phyloP scores from a whole-genome alignment of 1,140 invertebrate species.

The Sweltsa coloradensis region DNA sequence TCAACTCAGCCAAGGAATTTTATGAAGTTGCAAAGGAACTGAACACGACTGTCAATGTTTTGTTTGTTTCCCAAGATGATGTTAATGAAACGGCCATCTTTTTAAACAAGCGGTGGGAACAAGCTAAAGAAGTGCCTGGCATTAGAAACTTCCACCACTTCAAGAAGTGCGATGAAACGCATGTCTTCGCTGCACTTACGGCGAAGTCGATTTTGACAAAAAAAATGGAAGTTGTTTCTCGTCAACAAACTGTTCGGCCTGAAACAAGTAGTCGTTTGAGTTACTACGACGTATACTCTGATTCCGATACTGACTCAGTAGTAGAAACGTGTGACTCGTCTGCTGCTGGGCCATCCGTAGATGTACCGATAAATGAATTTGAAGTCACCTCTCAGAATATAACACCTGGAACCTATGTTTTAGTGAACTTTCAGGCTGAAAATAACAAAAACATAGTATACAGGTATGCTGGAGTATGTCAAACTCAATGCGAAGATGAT shows the following conservation, averaged over 20 bases:
- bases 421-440: neutral
- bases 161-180: neutral
- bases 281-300: neutral
- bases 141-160: conserved; percentile 1
- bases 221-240: neutral
- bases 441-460: neutral
- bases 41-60: neutral
- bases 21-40: neutral
- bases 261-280: neutral
- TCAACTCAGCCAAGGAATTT: conserved; percentile 3
- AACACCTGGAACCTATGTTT: neutral
- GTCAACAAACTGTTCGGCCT: neutral
- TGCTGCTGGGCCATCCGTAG: neutral
- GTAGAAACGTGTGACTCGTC: neutral
- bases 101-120: neutral
- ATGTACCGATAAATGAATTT: neutral
- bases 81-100: neutral
- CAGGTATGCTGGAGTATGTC: neutral
- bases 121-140: neutral
- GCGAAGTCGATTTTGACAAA: neutral
- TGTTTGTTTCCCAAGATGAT: conserved; percentile 4
- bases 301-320: neutral
- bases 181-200: neutral
- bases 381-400: neutral
- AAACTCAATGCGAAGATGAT: neutral